Percentiles rank a stretch among this genome's conserved stretches.
Evolutionary conservation across 2,113 vertebrate species (phyloP).

Genomic region (Microtus pennsylvanicus): DNA sequence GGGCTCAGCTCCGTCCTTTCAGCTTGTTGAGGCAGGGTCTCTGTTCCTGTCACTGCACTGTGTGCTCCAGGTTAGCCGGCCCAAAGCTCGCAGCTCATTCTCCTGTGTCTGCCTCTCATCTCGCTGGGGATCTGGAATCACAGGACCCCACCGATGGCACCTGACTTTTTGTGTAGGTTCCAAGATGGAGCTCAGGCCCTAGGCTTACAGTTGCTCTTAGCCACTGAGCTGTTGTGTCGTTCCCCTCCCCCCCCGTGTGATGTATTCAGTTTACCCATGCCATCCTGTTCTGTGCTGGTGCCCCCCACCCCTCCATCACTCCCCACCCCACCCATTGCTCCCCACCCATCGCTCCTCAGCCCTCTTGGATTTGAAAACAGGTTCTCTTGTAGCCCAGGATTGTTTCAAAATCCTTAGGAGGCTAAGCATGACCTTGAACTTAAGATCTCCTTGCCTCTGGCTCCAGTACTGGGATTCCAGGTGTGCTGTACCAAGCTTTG

Average conservation of each 20-base stretch:
- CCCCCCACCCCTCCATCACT: too few relatives aligned
- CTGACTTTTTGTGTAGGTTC: background rate
- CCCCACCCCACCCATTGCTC: too few relatives aligned
- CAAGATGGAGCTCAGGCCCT: background rate
- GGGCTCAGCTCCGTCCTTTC: background rate
- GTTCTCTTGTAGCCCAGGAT: background rate
- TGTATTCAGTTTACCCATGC: background rate
- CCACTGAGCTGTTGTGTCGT: accelerated
- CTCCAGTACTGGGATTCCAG: background rate
- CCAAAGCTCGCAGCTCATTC: background rate
- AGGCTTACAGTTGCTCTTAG: background rate
- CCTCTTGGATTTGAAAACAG: background rate
- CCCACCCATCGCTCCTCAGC: too few relatives aligned
- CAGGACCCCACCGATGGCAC: background rate
- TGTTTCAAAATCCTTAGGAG: background rate
- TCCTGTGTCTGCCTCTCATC: background rate
- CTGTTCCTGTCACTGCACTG: background rate
- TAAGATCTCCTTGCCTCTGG: background rate
- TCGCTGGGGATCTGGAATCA: background rate
- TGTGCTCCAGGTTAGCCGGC: background rate
- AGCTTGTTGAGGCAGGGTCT: background rate
- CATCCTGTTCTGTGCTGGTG: too few relatives aligned
- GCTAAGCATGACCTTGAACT: background rate
- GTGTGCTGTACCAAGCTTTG: background rate
- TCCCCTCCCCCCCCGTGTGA: background rate